Base-by-base conservation (phyloP, 2,797 vertebrate genomes). In the Enteromius fasciolatus region DNA sequence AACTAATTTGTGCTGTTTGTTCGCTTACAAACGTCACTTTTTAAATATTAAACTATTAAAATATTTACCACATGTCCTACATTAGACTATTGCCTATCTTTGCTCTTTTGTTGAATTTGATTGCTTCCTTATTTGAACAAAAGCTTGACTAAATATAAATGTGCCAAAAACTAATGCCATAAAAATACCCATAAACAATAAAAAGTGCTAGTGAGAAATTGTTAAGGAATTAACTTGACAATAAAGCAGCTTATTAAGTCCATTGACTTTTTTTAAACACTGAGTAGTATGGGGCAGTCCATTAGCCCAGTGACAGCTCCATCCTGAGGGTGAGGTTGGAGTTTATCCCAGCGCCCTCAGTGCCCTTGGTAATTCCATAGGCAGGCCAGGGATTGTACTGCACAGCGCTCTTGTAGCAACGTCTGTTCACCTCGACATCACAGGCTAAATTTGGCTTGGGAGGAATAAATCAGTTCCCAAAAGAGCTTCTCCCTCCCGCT, bases 351-450 rank as follows among this genome's bases (percentile, higher is more conserved):
- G 50, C 90, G 92, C 91, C 91, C 93, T 94, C 86, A 87, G 87
- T 90, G 91, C 92, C 92, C 75, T 93, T 87, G 89, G 88, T 92
- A 92, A 92, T 92, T 91, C 77, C 92, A 90, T 89, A 83, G 89
- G 90, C 92, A 90, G 90, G 90, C 81, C 83, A 2, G 64, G 85
- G 93, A 94, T 94, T 94, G 93, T 91, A 92, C 92, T 92, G 91
- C 91, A 92, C 91, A 91, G 88, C 90, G 86, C 90, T 91, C 90
- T 31, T 91, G 91, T 91, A 91, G 91, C 86, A 83, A 83, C 74
- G 87, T 93, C 92, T 93, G 93, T 90, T 91, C 89, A 90, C 90
- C 88, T 91, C 92, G 90, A 94, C 94, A 93, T 92, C 93, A 94
- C 79, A 3, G 82, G 91, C 92, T 93, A 94, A 93, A 94, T 94